Conservation (phyloP, 2,113 vertebrate genomes). For the Eonycteris spelaea region DNA sequence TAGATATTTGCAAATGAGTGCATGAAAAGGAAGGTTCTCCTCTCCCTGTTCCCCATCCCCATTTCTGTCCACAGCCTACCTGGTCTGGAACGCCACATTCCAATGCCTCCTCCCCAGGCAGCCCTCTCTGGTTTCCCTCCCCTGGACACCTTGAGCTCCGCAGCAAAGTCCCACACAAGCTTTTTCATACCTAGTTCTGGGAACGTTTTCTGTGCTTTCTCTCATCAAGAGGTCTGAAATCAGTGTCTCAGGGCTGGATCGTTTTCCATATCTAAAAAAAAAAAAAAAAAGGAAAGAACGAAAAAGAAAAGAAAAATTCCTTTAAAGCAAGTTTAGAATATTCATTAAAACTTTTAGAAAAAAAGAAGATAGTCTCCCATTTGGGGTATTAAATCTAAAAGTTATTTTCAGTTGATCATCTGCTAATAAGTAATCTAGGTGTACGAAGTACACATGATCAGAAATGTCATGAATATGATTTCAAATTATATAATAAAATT, state of each 20-base stretch:
- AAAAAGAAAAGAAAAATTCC: background rate
- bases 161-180: background rate
- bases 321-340: conserved; percentile 39
- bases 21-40: background rate
- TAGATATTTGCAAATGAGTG: background rate
- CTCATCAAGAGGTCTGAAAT: conserved; percentile 94
- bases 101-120: background rate
- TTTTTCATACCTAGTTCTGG: conserved; percentile 87
- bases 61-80: background rate
- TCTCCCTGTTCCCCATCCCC: fast-evolving
- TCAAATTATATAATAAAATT: background rate
- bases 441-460: background rate
- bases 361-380: background rate
- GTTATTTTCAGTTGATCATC: background rate
- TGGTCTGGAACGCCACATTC: background rate
- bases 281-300: background rate
- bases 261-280: conserved; percentile 92
- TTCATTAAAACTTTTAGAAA: background rate
- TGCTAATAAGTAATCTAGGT: background rate
- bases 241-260: conserved; percentile 93
- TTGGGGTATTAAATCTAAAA: background rate
- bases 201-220: conserved; percentile 91
- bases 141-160: background rate
- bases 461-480: background rate
- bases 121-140: background rate